Base-by-base conservation (phyloP, 2,888 invertebrate genomes). In the Marronus borbonicus region DNA sequence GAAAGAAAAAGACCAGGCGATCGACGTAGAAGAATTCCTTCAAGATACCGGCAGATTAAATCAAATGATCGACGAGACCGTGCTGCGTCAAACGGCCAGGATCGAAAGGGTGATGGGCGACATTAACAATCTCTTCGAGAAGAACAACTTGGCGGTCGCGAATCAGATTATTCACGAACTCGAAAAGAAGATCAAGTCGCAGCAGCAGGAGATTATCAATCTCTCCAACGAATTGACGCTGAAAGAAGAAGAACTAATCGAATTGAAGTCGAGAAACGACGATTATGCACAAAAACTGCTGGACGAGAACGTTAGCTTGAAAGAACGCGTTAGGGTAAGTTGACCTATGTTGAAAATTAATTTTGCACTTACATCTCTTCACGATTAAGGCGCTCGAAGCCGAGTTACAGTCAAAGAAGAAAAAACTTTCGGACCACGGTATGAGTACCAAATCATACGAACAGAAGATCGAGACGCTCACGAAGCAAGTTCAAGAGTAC, bases 401-500 rank as follows among this genome's bases (percentile, higher is more conserved):
- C 20, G 87, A 87, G 20, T 75, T 87, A 62, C 85, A 86, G 78
- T 72, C 36, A 17, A 87, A 88, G 79, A 86, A 83, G 68, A 84
- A 84, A 66, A 79, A 79, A 55, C 24, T 79, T 1, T 62, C 70
- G 14, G 79, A 79, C 28, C 76, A 79, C 20, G 65, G 60, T n/a
- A 17, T 55, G 55, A 78, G 39, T 31, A 36, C 60, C 17, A 78
- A 58, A 12, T 79, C 81, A 2, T 83, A 83, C 75, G 82, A 89
- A 31, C 88, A 89, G 80, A 89, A 89, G 81, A 84, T 90, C 20
- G 89, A 89, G 76, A 77, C 83, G 79, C 82, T 90, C 64, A 88
- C 87, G 80, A 84, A 85, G 78, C 89, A 90, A 83, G 84, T 89
- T 1, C 86, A 88, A 58, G 89, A 90, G 17, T 81, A 89, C 49